phyloP scores from a whole-genome alignment of 2,888 invertebrate species.

The Xanthia togata region DNA sequence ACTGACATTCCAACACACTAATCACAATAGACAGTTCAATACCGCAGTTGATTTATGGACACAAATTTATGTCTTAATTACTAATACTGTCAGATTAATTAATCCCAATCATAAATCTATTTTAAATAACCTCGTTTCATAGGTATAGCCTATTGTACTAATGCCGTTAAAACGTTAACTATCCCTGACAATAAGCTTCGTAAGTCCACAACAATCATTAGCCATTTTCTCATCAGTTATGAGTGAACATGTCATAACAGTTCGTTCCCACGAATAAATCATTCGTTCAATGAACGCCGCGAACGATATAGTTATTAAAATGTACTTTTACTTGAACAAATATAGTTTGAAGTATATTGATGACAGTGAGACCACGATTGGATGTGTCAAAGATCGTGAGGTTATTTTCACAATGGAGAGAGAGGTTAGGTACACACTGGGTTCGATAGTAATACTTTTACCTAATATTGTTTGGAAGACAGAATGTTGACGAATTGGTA shows the following conservation, averaged over 20 bases:
- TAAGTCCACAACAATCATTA: constrained; percentile 57
- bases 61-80: neutral
- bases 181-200: constrained; percentile 39
- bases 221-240: constrained; percentile 55
- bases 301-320: constrained; percentile 77
- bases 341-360: constrained; percentile 78
- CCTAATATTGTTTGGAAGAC: too few species aligned
- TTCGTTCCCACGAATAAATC: constrained; percentile 70
- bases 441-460: constrained; percentile 40
- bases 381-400: constrained; percentile 78
- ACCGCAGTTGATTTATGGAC: neutral
- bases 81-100: neutral
- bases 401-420: constrained; percentile 74
- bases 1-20: neutral
- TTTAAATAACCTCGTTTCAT: constrained; percentile 3
- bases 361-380: constrained; percentile 74
- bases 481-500: too few species aligned
- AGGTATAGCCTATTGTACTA: neutral
- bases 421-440: constrained; percentile 62
- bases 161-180: constrained; percentile 32
- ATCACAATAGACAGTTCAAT: neutral
- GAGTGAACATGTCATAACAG: constrained; percentile 56
- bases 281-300: constrained; percentile 67
- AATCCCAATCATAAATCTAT: neutral
- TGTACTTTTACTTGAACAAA: constrained; percentile 76